Evolutionary conservation across 2,797 vertebrate species (phyloP).

Genomic region (Tragelaphus oryx): DNA sequence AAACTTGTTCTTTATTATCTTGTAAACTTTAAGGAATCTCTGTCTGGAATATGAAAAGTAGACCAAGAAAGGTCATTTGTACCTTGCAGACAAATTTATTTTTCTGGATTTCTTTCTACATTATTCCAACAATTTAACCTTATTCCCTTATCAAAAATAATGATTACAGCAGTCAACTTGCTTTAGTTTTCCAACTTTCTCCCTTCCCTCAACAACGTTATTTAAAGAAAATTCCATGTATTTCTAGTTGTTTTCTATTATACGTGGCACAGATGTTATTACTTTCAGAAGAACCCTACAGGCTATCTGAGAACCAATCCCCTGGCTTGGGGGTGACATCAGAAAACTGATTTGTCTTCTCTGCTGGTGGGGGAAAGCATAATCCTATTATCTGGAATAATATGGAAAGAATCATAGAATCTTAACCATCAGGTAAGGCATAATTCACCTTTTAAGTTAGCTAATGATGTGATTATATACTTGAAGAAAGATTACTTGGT

Average conservation of each 20-base stretch:
- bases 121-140: slow-evolving; percentile 55
- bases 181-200: slow-evolving; percentile 56
- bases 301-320: slow-evolving; percentile 75
- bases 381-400: slow-evolving; percentile 84
- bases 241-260: slow-evolving; percentile 64
- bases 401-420: slow-evolving; percentile 85
- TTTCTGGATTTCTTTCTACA: slow-evolving; percentile 63
- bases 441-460: slow-evolving; percentile 70
- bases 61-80: slow-evolving; percentile 40
- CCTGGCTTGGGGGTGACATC: slow-evolving; percentile 74
- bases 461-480: slow-evolving; percentile 45
- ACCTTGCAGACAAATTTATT: slow-evolving; percentile 49
- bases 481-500: slow-evolving; percentile 55
- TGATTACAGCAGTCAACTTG: slow-evolving; percentile 53
- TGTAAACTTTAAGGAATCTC: slow-evolving; percentile 35
- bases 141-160: slow-evolving; percentile 54
- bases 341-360: slow-evolving; percentile 74
- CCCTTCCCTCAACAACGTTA: slow-evolving; percentile 56
- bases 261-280: slow-evolving; percentile 60
- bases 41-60: slow-evolving; percentile 39
- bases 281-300: slow-evolving; percentile 76
- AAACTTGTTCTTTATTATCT: slow-evolving; percentile 38
- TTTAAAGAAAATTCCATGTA: slow-evolving; percentile 59
- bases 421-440: slow-evolving; percentile 75
- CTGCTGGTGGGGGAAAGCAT: slow-evolving; percentile 73